A percentile compares a stretch with the other conserved stretches of the same genome.
These are phyloP conservation scores for mouse (Mus musculus) DNA, from an alignment of 2,113 vertebrate species.

Conservation along the genomic window DNA sequence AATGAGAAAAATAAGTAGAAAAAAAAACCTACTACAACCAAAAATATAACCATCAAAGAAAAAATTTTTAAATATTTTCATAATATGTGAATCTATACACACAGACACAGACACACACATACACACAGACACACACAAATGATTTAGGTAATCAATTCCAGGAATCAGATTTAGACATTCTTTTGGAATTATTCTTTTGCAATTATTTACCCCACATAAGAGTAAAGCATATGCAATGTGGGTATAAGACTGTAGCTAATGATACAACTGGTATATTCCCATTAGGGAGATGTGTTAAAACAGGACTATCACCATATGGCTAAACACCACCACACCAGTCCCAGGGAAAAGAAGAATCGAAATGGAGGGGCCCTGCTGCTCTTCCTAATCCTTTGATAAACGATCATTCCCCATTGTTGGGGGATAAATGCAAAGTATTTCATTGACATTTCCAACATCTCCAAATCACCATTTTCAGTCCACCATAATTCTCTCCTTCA, in stretches of 20 bases:
- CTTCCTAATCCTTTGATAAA: neutral
- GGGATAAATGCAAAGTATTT: neutral
- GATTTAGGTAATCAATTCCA: neutral
- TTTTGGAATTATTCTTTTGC: neutral
- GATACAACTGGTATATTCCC: neutral
- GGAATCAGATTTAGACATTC: neutral
- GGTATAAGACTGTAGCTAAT: neutral
- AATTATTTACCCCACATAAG: neutral
- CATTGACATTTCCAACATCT: neutral
- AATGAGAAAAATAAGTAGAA: constrained; percentile 40
- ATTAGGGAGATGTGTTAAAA: neutral
- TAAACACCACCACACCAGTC: neutral
- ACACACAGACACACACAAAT: neutral
- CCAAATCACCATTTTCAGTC: neutral
- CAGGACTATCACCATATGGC: neutral
- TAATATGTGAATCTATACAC: neutral
- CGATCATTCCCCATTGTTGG: neutral
- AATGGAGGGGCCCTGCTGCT: neutral
- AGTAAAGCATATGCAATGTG: neutral
- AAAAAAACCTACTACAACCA: neutral
- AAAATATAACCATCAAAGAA: neutral
- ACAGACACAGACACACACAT: neutral
- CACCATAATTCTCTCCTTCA: neutral
- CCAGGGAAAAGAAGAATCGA: neutral
- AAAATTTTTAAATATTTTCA: constrained; percentile 18